Evolutionary conservation across 1,140 invertebrate species (phyloP).

Genomic region (Phocides pigmalion): DNA sequence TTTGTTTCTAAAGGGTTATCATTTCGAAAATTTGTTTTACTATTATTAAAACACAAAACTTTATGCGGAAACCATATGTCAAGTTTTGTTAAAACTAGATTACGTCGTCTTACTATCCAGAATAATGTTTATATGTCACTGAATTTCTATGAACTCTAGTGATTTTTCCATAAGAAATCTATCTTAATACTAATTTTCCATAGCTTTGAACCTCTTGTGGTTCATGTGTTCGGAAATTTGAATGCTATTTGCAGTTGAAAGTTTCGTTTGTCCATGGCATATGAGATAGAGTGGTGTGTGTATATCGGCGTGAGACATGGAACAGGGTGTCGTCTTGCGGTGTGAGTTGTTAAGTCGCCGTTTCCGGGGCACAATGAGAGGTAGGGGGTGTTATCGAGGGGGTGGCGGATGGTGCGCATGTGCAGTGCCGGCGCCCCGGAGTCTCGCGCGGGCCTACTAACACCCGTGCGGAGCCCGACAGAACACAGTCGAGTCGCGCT

Average conservation of each 20-base stretch:
- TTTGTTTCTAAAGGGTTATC: too few species aligned
- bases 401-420: slow-evolving; percentile 64
- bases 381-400: slow-evolving; percentile 69
- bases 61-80: too few species aligned
- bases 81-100: too few species aligned
- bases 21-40: too few species aligned
- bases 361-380: slow-evolving; percentile 79
- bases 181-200: too few species aligned
- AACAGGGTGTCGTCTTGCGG: slow-evolving; percentile 65
- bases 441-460: slow-evolving; percentile 74
- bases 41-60: too few species aligned
- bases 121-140: too few species aligned
- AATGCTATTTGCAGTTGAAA: not conserved
- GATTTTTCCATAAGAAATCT: too few species aligned
- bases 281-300: slow-evolving; percentile 36
- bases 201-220: too few species aligned
- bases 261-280: slow-evolving; percentile 12
- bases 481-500: slow-evolving; percentile 66
- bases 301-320: slow-evolving; percentile 51
- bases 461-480: slow-evolving; percentile 62
- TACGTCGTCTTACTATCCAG: too few species aligned
- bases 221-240: not conserved
- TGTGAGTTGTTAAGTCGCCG: slow-evolving; percentile 76
- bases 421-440: slow-evolving; percentile 72
- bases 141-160: too few species aligned